Percentiles rank a stretch among this genome's conserved stretches.
phyloP scores from a whole-genome alignment of 2,797 vertebrate genomes.

The Mormyrus proboscirostris region DNA sequence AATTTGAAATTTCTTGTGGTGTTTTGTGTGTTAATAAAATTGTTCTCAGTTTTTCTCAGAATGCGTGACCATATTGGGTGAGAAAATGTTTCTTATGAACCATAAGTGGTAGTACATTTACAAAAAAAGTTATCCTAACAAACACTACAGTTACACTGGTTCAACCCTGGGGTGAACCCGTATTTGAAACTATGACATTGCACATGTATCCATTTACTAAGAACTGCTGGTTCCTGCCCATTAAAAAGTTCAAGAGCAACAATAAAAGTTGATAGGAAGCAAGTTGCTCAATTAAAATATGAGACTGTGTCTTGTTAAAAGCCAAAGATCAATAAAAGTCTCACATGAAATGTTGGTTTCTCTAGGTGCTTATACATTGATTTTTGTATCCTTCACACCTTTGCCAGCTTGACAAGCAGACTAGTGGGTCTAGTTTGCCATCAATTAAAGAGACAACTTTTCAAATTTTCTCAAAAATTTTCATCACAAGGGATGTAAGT shows the following conservation, averaged over 20 bases:
- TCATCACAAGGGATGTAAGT: constrained; percentile 13
- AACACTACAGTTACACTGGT: no score
- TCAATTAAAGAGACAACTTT: constrained; percentile 2
- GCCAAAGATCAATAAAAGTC: constrained; percentile 14
- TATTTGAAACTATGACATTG: constrained; percentile 14
- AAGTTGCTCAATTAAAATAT: constrained; percentile 12
- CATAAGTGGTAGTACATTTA: no score
- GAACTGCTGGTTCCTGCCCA: not conserved
- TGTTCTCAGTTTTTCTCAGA: no score
- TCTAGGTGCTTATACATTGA: constrained; percentile 8
- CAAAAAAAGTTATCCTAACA: no score
- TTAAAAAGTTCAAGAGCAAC: constrained; percentile 21
- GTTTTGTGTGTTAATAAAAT: no score
- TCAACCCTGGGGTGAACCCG: constrained; percentile 17
- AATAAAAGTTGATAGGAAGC: constrained; percentile 17
- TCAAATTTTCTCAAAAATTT: no score
- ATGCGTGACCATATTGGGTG: no score
- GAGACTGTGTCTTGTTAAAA: constrained; percentile 4
- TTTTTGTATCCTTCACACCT: no score
- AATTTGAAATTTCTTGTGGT: no score
- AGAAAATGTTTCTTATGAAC: no score
- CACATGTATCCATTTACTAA: constrained; percentile 23
- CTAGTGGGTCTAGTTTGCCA: constrained; percentile 11
- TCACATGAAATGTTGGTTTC: constrained; percentile 17
- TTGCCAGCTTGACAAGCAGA: constrained; percentile 6